These are phyloP conservation scores for Lagopus leucura DNA, from an alignment of 2,113 vertebrate genomes.

Conservation along the genomic window DNA sequence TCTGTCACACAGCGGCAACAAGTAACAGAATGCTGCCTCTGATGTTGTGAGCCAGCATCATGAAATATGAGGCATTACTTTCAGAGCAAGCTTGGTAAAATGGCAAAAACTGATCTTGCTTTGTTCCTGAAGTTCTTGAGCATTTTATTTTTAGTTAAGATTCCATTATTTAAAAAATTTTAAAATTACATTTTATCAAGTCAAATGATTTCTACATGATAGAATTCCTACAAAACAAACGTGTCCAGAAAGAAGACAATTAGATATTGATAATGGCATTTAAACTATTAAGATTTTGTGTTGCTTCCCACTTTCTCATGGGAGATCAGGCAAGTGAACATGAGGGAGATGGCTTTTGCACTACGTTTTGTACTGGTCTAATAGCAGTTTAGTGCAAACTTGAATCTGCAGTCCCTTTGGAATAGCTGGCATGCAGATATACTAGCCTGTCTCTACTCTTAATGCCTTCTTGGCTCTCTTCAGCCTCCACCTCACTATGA, in stretches of 20 bases:
- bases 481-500: neutral
- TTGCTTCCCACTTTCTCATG: neutral
- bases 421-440: neutral
- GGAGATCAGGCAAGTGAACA: neutral
- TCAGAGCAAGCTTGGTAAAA: neutral
- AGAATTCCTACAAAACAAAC: neutral
- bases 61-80: no score
- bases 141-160: neutral
- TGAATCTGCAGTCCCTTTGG: neutral
- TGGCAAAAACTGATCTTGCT: neutral
- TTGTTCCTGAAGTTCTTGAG: neutral
- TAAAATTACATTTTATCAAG: neutral
- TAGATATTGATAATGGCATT: fast-evolving
- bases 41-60: no score
- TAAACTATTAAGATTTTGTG: neutral
- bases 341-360: neutral
- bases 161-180: neutral
- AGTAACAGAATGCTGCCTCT: no score
- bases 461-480: neutral
- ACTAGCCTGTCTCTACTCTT: neutral
- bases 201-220: neutral
- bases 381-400: neutral
- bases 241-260: neutral
- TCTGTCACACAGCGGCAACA: no score
- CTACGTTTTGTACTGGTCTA: neutral